Evolutionary conservation across 2,797 vertebrate genomes (phyloP).

Genomic region (Pangasius larnaudii): DNA sequence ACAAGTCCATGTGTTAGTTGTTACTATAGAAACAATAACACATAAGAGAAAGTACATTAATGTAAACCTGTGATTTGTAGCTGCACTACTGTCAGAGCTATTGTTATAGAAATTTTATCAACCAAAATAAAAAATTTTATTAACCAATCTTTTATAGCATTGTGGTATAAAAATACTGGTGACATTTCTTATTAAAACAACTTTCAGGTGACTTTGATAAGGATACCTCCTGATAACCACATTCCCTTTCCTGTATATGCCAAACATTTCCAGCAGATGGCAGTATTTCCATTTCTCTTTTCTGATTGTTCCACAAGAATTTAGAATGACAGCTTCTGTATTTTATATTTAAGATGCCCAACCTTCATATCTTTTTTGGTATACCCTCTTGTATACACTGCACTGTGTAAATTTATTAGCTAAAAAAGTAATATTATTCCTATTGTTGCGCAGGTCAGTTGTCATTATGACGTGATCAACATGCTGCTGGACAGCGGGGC

Average conservation of each 20-base stretch:
- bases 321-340: neutral
- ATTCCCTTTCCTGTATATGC: neutral
- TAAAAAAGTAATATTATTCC: neutral
- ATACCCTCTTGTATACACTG: neutral
- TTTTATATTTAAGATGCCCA: neutral
- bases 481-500: slow-evolving; percentile 84
- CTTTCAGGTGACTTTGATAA: neutral
- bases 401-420: neutral
- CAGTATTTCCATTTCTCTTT: slow-evolving; percentile 24
- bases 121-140: neutral
- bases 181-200: neutral
- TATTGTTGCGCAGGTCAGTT: slow-evolving; percentile 72
- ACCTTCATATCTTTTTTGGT: neutral
- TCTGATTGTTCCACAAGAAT: neutral
- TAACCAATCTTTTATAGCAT: neutral
- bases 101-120: neutral
- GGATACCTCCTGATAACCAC: neutral
- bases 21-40: neutral
- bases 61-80: neutral
- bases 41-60: neutral
- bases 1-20: neutral
- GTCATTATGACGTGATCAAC: slow-evolving; percentile 75
- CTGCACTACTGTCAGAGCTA: neutral
- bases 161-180: neutral
- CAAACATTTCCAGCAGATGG: slow-evolving; percentile 48